Evolutionary conservation across 2,797 vertebrate species (phyloP).

Genomic region (Enoplosus armatus): DNA sequence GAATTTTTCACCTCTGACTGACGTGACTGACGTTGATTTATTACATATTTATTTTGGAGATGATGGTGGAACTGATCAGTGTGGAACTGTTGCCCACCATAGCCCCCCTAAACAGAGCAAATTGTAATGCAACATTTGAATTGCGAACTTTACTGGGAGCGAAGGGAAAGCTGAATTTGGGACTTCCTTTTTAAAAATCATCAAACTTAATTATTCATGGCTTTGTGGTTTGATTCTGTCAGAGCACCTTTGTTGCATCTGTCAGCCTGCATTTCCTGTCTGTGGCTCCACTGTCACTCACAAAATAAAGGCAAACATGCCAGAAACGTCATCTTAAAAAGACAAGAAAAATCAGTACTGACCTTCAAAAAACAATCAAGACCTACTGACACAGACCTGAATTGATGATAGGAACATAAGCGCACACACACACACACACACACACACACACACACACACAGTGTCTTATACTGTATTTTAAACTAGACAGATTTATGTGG

Average conservation of each 20-base stretch:
- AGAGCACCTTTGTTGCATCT: not conserved
- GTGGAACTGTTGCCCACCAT: no score
- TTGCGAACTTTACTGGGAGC: not conserved
- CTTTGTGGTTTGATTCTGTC: not conserved
- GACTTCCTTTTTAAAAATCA: not conserved
- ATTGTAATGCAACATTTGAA: not conserved
- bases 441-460: not conserved
- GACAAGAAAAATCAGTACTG: not conserved
- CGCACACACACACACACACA: not conserved
- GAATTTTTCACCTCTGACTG: not conserved
- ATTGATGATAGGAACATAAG: not conserved
- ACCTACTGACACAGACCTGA: not conserved
- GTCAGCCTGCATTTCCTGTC: not conserved
- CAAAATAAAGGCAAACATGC: conserved; percentile 19
- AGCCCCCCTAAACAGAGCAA: not conserved
- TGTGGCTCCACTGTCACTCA: not conserved
- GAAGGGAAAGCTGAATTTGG: not conserved
- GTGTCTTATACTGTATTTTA: not conserved
- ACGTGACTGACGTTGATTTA: not conserved
- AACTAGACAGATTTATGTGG: not conserved
- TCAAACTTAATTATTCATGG: not conserved
- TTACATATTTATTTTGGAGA: not conserved
- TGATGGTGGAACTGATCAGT: not conserved
- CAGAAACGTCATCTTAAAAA: not conserved
- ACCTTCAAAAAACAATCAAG: not conserved